Percentiles rank a stretch among this genome's conserved stretches.
Evolutionary conservation across 2,113 vertebrate species (phyloP).

Genomic region (Halcyon senegalensis): DNA sequence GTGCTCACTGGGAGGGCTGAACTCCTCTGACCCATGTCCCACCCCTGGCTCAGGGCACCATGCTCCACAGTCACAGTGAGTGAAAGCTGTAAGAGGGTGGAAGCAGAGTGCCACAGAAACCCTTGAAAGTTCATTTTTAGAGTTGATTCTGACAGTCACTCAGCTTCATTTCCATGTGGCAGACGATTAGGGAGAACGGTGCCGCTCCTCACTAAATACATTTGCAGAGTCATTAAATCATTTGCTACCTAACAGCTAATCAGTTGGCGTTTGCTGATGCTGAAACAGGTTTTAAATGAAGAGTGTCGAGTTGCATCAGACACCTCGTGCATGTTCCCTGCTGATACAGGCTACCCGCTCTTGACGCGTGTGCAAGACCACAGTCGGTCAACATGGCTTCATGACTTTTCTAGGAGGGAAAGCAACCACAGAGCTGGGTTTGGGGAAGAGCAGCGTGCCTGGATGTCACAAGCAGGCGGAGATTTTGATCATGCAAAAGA

Average conservation of each 20-base stretch:
- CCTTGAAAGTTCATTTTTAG: neutral
- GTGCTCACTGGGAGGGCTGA: neutral
- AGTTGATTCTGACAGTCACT: neutral
- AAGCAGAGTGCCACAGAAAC: neutral
- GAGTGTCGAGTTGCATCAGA: neutral
- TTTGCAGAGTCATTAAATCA: slow-evolving; percentile 1
- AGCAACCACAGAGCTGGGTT: neutral
- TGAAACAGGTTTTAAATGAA: neutral
- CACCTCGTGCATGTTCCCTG: neutral
- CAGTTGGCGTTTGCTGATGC: neutral
- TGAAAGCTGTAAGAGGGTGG: neutral
- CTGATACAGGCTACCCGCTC: neutral
- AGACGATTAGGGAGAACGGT: neutral
- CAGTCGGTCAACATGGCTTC: rapidly evolving
- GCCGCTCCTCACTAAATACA: neutral
- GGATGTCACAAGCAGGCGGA: neutral
- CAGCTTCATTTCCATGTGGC: neutral
- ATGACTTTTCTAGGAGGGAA: neutral
- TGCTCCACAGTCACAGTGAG: rapidly evolving
- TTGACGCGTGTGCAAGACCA: neutral
- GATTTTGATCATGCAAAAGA: neutral
- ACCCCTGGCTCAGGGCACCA: neutral
- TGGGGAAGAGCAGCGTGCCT: neutral
- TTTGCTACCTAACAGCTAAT: neutral
- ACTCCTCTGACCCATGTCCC: neutral